Evolutionary conservation across 1,140 invertebrate genomes (phyloP).

Genomic region (Calephelis nemesis): DNA sequence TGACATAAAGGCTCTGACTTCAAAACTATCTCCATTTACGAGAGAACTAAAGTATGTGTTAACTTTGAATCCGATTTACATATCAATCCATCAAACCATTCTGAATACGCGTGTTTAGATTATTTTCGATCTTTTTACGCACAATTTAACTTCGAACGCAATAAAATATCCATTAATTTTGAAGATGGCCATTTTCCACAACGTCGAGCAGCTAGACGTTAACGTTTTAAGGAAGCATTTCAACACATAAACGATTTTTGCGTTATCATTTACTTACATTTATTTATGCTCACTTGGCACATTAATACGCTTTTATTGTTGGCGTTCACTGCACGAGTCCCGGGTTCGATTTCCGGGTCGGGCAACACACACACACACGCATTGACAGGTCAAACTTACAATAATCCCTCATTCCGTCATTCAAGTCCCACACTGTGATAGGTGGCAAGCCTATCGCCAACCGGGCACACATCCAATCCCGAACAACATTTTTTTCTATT

Average conservation of each 20-base stretch:
- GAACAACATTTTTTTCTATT: too few relatives aligned
- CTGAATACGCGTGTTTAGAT: conserved; percentile 28
- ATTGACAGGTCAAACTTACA: too few relatives aligned
- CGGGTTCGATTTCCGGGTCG: too few relatives aligned
- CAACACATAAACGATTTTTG: conserved; percentile 26
- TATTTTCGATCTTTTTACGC: conserved; percentile 50
- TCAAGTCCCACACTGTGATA: too few relatives aligned
- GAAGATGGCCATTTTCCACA: conserved; percentile 70
- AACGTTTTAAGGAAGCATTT: conserved; percentile 44
- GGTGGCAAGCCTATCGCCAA: too few relatives aligned
- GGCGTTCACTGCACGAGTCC: too few relatives aligned
- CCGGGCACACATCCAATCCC: too few relatives aligned
- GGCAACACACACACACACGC: too few relatives aligned
- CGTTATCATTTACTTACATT: conserved; percentile 9
- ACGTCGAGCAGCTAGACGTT: conserved; percentile 53
- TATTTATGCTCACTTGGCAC: not conserved
- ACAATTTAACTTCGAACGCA: conserved; percentile 70
- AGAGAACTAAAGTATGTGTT: not conserved
- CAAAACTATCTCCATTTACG: not conserved
- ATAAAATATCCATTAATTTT: conserved; percentile 76
- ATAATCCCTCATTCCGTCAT: too few relatives aligned
- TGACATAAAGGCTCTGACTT: not conserved
- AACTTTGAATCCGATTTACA: not conserved
- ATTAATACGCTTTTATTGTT: too few relatives aligned
- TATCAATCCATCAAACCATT: conserved; percentile 31